Evolutionary conservation across 2,113 vertebrate genomes (phyloP), one percentile per base, ranked within the genome.

Genomic region (Xenopus laevis): DNA sequence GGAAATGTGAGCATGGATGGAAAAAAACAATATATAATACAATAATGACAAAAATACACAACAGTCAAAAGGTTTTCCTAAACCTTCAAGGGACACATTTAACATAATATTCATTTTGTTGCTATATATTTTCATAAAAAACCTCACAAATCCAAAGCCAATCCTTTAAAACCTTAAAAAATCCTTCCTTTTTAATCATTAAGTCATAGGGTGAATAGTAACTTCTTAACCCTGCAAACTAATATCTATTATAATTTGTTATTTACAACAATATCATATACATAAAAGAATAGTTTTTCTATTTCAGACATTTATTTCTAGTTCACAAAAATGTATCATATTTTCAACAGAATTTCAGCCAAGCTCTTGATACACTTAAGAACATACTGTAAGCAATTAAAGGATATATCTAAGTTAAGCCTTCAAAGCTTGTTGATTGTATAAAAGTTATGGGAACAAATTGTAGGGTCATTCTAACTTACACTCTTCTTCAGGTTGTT

Each of bases 401-500:
- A 50, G 5, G 12, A 12, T 50, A 40, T 40, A 40, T 40, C 33
- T 40, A 40, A 9, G 33, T 40, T 6, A 40, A 40, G 5, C 33
- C 33, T 40, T 40, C 2, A 40, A 40, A 9, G 33, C 33, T 40
- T 40, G 2, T 40, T 40, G 33, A 40, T 40, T 40, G 33, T 40
- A 40, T 40, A 40, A 40, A 67, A 15, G 20, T n/a, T 23, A 67
- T 50, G 65, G 46, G 10, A 67, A 69, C 46, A 75, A 23, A 67
- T n/a, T 68, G 23, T 47, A 50, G 10, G 18, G 17, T 20, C 7
- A 81, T 74, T 78, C 61, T 81, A 80, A 87, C 85, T 86, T 85
- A 87, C 85, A 82, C 83, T 87, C 85, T 65, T 86, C 74, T 57
- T 87, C 85, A 71, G 85, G 84, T 60, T 83, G 84, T 73, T 86